Evolutionary conservation across 2,113 vertebrate species (phyloP), one percentile per base, ranked within the genome.

Genomic region (Sphyrna mokarran): DNA sequence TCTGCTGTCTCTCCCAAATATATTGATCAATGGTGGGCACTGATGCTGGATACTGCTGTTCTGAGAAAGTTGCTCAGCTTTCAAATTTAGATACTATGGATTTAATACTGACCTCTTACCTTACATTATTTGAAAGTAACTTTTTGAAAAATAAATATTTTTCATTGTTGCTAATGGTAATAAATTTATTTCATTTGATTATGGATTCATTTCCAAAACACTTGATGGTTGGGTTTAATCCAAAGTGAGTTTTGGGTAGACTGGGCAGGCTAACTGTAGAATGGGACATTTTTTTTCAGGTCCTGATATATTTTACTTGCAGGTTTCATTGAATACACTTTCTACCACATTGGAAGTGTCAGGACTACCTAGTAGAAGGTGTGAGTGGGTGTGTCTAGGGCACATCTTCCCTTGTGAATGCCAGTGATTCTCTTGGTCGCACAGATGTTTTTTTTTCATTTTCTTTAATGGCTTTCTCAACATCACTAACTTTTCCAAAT

Each of bases 1-100:
- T 70, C 95, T 96, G 95, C 61, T 96, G 72, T 95, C 96, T 96
- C 8, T 96, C 96, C 33, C 20, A n/a, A 63, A 63, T 66, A 48
- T 72, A 22, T 95, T 70, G 58, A 94, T 70, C 8, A 26, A 13
- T 20, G 22, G 1, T 54, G 48, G 48, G 5, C 5, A 54, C 48
- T 54, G 48, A 54, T 54, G 48, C 48, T 94, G 37, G 22, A 37
- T 48, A 23, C 66, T 95, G 37, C 20, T 26, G 40, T 70, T 23
- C 40, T 48, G 9, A 23, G 23, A 1, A 95, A 70, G 2, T 72
- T 54, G 68, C 13, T 16, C 66, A 72, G 8, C 43, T 95, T 72
- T 40, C 26, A 95, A 70, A 95, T 70, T 40, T 69, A 40, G 43
- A 48, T 94, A 40, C 23, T 72, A n/a, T 11, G 37, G 37, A 18